Conservation (phyloP, 2,888 invertebrate genomes). For the Scelioninae gen. 1 region DNA sequence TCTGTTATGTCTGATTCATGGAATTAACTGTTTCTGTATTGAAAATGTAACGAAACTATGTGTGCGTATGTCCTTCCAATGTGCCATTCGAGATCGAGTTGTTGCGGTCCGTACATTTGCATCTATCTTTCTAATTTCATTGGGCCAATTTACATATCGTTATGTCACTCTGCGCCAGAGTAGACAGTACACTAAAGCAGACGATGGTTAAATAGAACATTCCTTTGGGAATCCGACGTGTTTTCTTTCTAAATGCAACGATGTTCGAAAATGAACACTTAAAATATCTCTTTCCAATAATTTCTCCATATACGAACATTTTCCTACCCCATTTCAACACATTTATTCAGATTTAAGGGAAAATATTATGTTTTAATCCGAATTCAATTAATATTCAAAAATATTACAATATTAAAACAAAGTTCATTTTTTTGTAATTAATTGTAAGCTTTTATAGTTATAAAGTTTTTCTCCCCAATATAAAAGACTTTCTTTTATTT, state of each 20-base stretch:
- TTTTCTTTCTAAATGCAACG: constrained; percentile 62
- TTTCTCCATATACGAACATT: constrained; percentile 22
- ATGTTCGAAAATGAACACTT: constrained; percentile 50
- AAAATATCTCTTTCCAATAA: constrained; percentile 45
- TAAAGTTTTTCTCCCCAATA: neutral
- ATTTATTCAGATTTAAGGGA: constrained; percentile 29
- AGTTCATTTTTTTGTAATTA: too few species aligned
- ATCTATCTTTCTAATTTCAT: constrained; percentile 80
- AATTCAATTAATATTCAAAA: constrained; percentile 8
- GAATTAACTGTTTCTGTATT: constrained; percentile 12
- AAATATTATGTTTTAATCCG: constrained; percentile 34
- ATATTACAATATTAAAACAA: neutral
- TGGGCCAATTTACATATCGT: constrained; percentile 78
- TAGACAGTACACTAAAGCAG: constrained; percentile 75
- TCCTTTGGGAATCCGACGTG: constrained; percentile 70
- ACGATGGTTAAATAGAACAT: constrained; percentile 76
- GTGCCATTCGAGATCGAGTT: constrained; percentile 69
- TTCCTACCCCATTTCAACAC: neutral
- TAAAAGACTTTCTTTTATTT: neutral
- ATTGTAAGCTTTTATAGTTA: too few species aligned
- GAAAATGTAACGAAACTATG: constrained; percentile 47
- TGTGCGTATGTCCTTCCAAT: constrained; percentile 52
- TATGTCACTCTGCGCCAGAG: constrained; percentile 73
- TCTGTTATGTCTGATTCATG: neutral
- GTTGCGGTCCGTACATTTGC: constrained; percentile 75